Conservation (phyloP, 2,797 vertebrate species). For the Ctenochaetus hawaiiensis region DNA sequence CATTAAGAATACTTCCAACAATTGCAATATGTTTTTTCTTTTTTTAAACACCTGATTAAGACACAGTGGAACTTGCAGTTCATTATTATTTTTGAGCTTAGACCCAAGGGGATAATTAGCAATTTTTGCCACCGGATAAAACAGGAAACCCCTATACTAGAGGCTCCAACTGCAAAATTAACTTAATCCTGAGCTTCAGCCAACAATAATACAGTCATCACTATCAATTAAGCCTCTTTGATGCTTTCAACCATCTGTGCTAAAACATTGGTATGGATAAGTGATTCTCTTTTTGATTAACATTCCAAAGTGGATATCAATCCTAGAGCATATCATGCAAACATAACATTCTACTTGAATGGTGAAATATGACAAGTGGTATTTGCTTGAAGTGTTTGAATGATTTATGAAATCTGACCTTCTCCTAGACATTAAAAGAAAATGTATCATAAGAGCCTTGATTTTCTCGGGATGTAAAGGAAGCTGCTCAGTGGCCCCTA, state of each 20-base stretch:
- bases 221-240: conserved; percentile 67
- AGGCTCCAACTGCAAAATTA: conserved; percentile 46
- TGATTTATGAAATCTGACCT: conserved; percentile 40
- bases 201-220: conserved; percentile 53
- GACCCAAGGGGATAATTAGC: conserved; percentile 28
- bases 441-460: conserved; percentile 24
- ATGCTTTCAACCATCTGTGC: conserved; percentile 67
- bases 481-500: conserved; percentile 57
- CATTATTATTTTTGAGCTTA: conserved; percentile 9
- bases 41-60: not conserved
- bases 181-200: conserved; percentile 39
- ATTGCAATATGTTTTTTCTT: not conserved
- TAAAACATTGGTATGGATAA: not conserved
- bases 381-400: conserved; percentile 24
- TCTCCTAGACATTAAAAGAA: conserved; percentile 33
- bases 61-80: not conserved
- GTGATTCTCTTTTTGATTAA: conserved; percentile 8
- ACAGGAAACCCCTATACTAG: conserved; percentile 14
- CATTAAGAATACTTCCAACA: not conserved
- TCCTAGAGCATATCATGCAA: conserved; percentile 14
- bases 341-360: conserved; percentile 29
- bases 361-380: not conserved
- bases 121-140: conserved; percentile 26
- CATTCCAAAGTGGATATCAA: conserved; percentile 21
- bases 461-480: conserved; percentile 31